Evolutionary conservation across 2,888 invertebrate species (phyloP).

Genomic region (Pterostichus madidus): DNA sequence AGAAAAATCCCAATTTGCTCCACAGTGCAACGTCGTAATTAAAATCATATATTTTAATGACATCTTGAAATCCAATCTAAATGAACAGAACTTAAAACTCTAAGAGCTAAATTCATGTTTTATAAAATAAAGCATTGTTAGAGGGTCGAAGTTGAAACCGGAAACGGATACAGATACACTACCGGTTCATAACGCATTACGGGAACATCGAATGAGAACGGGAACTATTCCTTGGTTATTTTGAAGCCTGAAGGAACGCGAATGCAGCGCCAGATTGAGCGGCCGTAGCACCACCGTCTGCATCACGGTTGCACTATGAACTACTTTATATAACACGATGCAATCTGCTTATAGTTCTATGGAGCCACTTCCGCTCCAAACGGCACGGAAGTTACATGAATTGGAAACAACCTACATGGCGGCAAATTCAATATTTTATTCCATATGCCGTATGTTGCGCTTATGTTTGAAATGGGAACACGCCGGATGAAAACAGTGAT

Average conservation of each 20-base stretch:
- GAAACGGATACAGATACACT: neutral
- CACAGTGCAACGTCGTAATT: no score
- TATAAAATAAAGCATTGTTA: neutral
- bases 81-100: neutral
- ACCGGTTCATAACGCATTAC: neutral
- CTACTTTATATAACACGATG: slow-evolving; percentile 49
- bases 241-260: neutral
- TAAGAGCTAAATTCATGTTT: neutral
- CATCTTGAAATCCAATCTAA: neutral
- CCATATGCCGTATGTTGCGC: slow-evolving; percentile 23
- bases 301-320: slow-evolving; percentile 9
- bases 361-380: slow-evolving; percentile 50
- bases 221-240: slow-evolving; percentile 26
- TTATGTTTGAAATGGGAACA: neutral
- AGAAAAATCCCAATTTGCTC: no score
- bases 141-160: neutral
- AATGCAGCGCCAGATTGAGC: slow-evolving; percentile 22
- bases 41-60: neutral
- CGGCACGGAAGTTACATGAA: slow-evolving; percentile 56
- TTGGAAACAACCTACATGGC: slow-evolving; percentile 57
- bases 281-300: slow-evolving; percentile 24
- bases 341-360: slow-evolving; percentile 62
- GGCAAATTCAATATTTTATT: slow-evolving; percentile 65
- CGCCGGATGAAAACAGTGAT: no score
- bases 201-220: neutral